A percentile compares a stretch with the other conserved stretches of the same genome.
These are phyloP conservation scores for Danio albolineatus DNA, from an alignment of 2,797 vertebrate species.

Conservation along the genomic window DNA sequence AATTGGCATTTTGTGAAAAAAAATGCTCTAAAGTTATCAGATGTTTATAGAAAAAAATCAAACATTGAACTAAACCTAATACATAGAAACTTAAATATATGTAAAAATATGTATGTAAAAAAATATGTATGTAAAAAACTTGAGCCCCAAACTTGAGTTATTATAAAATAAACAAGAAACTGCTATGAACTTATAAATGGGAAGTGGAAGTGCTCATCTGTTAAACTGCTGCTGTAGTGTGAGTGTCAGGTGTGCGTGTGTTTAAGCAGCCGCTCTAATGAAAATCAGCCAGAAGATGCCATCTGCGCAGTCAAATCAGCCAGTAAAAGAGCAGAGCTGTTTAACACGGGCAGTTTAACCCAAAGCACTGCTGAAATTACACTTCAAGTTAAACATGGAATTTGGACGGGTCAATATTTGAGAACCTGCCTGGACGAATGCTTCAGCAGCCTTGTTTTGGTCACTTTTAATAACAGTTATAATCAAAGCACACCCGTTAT, in stretches of 20 bases:
- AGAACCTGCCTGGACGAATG: background rate
- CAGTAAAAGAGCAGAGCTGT: background rate
- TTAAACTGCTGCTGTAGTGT: too few relatives aligned
- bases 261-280: background rate
- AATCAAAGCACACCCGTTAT: background rate
- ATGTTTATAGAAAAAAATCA: too few relatives aligned
- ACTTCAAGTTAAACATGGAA: conserved; percentile 26
- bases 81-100: too few relatives aligned
- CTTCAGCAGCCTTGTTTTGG: conserved; percentile 8
- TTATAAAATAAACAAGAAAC: too few relatives aligned
- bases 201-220: background rate
- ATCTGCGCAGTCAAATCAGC: background rate
- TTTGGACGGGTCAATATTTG: conserved; percentile 32
- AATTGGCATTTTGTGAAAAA: too few relatives aligned
- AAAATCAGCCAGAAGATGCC: background rate
- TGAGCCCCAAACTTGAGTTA: too few relatives aligned
- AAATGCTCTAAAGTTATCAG: too few relatives aligned
- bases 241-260: background rate
- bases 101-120: too few relatives aligned
- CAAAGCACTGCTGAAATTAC: background rate
- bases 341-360: background rate
- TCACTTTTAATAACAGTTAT: conserved; percentile 10
- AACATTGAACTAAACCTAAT: too few relatives aligned
- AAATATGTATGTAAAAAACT: too few relatives aligned
- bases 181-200: background rate